Percentiles rank a stretch among this genome's conserved stretches.
phyloP scores from a whole-genome alignment of 2,113 vertebrate genomes.

The Rissa tridactyla region DNA sequence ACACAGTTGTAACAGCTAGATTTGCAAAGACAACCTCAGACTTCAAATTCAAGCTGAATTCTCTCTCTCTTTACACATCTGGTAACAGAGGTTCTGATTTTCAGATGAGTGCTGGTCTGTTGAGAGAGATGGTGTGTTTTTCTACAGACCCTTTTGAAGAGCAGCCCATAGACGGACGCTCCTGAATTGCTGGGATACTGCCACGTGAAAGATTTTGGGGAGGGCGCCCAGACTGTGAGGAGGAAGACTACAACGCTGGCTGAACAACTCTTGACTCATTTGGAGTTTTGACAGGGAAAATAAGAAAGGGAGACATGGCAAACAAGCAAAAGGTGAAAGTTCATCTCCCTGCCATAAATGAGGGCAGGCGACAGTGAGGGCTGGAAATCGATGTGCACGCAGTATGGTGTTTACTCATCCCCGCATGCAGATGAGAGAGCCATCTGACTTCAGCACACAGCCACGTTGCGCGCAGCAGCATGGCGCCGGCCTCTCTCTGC shows the following conservation, averaged over 20 bases:
- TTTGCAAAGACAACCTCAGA: not conserved
- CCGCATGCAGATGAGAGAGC: not conserved
- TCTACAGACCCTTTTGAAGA: not conserved
- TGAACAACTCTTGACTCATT: not conserved
- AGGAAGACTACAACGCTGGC: not conserved
- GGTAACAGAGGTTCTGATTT: not conserved
- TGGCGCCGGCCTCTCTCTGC: not conserved
- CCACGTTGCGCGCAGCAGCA: not conserved
- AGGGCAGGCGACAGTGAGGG: not conserved
- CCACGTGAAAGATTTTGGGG: not conserved
- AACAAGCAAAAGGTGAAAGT: not conserved
- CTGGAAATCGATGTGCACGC: not conserved
- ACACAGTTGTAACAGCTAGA: not conserved
- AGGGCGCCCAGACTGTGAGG: fast-evolving
- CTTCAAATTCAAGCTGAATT: not conserved
- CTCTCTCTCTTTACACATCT: not conserved
- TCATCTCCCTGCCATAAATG: not conserved
- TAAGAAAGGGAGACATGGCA: not conserved
- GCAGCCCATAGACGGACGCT: not conserved
- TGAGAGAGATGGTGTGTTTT: not conserved
- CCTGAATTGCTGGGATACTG: not conserved
- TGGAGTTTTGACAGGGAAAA: not conserved
- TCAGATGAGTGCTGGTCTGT: not conserved
- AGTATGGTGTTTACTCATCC: conserved; percentile 32
- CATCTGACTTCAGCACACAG: not conserved